Evolutionary conservation across 2,888 invertebrate genomes (phyloP), one percentile per base, ranked within the genome.

Genomic region (Strigamia maritima): DNA sequence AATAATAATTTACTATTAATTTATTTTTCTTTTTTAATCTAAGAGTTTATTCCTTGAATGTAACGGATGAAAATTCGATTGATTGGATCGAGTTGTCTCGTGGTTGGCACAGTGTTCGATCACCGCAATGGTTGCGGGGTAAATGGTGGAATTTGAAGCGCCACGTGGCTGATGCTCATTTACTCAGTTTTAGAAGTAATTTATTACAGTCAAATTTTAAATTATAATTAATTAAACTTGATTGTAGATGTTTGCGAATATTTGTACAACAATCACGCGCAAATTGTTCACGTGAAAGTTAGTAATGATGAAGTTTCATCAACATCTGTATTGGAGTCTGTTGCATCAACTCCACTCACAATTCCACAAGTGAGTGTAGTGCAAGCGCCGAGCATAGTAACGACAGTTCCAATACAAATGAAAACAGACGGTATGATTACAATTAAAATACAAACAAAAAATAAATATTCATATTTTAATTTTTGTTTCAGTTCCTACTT

Each of bases 141-240:
- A 87, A 87, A 81, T 88, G 87, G 87, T 87, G 87, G 87, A 85
- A 85, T 19, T 81, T 88, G 75, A 87, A 87, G 82, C 82, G 86
- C 40, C 85, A 86, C 81, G 84, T 86, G 10, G 84, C 84, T 28
- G 84, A 85, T 80, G 85, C 85, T 81, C 85, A 85, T 76, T 81
- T 82, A 14, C 81, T 86, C 70, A 81, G 84, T 26, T 86, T 86
- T 35, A 81, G 81, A 81, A 83, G 85, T 75, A 75, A 75, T 1
- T 70, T 1, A 3, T 44, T 12, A 44, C 14, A 44, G 3, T 16
- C 3, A 12, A 16, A 44, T 12, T 12, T 44, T 44, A 44, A 44
- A 44, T 44, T 44, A 44, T 10, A 14, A 12, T 16, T 16, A 3
- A 16, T 44, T 16, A 12, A 1, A 2, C 22, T 70, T 44, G 14